Base-by-base conservation (phyloP, 2,888 invertebrate species). In the Oxystoma pomonae region DNA sequence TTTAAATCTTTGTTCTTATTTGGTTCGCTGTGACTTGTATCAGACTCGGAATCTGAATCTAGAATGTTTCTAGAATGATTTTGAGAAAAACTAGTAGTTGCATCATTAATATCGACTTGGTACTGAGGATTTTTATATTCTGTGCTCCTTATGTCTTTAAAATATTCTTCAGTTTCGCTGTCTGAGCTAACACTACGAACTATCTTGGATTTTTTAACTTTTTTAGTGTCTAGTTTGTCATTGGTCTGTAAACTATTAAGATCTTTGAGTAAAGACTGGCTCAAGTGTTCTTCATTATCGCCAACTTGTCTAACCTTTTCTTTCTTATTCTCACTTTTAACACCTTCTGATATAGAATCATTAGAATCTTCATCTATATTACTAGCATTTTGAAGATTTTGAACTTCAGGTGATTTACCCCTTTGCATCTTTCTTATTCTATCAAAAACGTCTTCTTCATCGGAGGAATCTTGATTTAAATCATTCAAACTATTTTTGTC, bases 401-500 rank as follows among this genome's bases (percentile, higher is more conserved):
- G n/a, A n/a, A n/a, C n/a, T 7, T 7, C 12, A 35, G 53, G 53
- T 5, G 53, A 53, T 53, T 53, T 53, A 9, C 7, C 61, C 20
- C 58, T 65, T 51, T 64, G 64, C 55, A 72, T 73, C 63, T 70
- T 74, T 60, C 72, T 76, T 52, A 78, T 62, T 60, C 70, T 73
- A 68, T 75, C 72, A 65, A 76, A 76, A 61, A 82, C 79, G 62
- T 83, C 81, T 52, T 80, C 77, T 53, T 77, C 76, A 21, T 72
- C 73, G 17, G 76, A 74, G 55, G 72, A 75, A 19, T 67, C 67
- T 16, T 49, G 55, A 19, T 61, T 50, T 19, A 35, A 50, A 21
- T 52, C 57, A 22, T 57, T 20, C 3, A 7, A 3, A 35, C 35
- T 35, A 7, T 35, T 3, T 35, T 35, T 12, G 12, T 35, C 35